Base-by-base conservation (phyloP, 2,888 invertebrate species). In the Phlogophora meticulosa region DNA sequence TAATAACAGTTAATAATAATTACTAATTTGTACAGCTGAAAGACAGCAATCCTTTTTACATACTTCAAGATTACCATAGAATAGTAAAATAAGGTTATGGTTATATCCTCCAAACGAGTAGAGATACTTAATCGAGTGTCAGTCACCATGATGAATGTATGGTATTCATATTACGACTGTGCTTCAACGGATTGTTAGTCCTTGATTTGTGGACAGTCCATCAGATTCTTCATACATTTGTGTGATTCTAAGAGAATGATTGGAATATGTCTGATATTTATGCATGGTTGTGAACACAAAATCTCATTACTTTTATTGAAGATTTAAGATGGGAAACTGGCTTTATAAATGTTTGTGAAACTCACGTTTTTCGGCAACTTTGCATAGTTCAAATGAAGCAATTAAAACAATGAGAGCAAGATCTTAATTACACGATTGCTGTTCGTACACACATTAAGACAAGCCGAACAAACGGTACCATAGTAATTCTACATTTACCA, bases 91-190 rank as follows among this genome's bases (percentile, higher is more conserved):
- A 60, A 32, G n/a, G 4, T 40, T 52, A 57, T 64, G 7, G 46
- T 51, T 57, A 56, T 69, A 59, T 70, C 28, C 22, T 28, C 13
- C 9, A 43, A 38, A 42, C 49, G 51, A 55, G 51, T 64, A 58
- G 32, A 61, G 51, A 67, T 55, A 60, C 57, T 65, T 70, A 71
- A 72, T 76, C 63, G 68, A 64, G 43, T 76, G 76, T 72, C 76
- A 75, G 38, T 64, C 68, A 58, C 34, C 13, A 28, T 64, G 68
- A 61, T 68, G 40, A 72, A 72, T 72, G 68, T 36, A 53, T 57
- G 24, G 36, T 61, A 64, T 67, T 67, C 63, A 76, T 32, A 51
- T 57, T 38, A 34, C 43, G 42, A 34, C 38, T 48, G 15, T 49
- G 45, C 36, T 53, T 42, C 48, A 57, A 45, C 34, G 40, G 13